phyloP scores from a whole-genome alignment of 2,113 vertebrate species.

The Centropus unirufus region DNA sequence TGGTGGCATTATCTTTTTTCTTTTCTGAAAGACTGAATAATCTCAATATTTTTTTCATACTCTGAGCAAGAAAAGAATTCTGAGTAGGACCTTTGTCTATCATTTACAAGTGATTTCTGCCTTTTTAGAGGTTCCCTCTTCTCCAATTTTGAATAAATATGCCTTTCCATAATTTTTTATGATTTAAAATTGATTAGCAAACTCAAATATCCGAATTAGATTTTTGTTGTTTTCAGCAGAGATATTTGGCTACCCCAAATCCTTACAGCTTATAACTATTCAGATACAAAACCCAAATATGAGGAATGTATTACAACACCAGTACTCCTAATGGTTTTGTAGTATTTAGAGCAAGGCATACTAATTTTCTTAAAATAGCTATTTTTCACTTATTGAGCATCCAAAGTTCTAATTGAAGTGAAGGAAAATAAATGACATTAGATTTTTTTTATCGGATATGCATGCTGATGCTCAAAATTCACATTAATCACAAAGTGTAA shows the following conservation, averaged over 20 bases:
- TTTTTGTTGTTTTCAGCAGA: not conserved
- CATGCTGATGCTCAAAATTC: not conserved
- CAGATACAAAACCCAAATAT: not conserved
- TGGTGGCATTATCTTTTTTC: not conserved
- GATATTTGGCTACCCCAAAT: not conserved
- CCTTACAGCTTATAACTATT: not conserved
- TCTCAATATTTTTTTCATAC: not conserved
- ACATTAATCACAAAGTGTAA: not conserved
- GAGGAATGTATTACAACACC: not conserved
- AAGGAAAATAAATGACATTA: not conserved
- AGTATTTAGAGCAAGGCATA: not conserved
- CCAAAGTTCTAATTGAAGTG: not conserved
- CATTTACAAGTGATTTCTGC: not conserved
- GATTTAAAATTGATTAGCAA: not conserved
- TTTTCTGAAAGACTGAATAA: not conserved
- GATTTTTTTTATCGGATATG: not conserved
- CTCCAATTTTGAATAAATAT: not conserved
- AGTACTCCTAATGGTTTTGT: not conserved
- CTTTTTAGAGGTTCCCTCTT: not conserved
- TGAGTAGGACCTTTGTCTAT: not conserved
- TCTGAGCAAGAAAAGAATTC: not conserved
- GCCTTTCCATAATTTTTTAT: not conserved
- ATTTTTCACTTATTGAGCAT: not conserved
- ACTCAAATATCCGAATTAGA: not conserved
- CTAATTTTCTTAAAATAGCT: not conserved